phyloP scores from a whole-genome alignment of 2,888 invertebrate genomes.

The Temnothorax rugatulus region DNA sequence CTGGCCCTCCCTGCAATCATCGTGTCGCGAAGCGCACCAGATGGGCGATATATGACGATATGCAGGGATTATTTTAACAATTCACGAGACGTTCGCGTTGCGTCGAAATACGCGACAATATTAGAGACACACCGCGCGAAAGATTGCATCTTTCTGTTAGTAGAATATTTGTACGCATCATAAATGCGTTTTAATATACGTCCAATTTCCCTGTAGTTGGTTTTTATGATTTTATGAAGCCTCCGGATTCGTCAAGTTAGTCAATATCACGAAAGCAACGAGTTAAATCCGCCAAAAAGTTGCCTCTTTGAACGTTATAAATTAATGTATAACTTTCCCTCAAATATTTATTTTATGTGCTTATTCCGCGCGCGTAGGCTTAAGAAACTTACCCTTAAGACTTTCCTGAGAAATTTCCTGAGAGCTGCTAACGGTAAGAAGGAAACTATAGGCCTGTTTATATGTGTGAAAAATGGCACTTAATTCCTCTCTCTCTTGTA shows the following conservation, averaged over 20 bases:
- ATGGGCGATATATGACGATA: background rate
- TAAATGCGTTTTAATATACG: background rate
- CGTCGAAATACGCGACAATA: background rate
- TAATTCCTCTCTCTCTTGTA: background rate
- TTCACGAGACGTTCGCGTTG: background rate
- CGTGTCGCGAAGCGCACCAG: background rate
- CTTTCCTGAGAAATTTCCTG: background rate
- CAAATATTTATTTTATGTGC: background rate
- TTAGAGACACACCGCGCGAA: background rate
- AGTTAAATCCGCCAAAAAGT: background rate
- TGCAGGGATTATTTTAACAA: background rate
- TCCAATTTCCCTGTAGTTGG: background rate
- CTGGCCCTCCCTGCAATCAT: background rate
- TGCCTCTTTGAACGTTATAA: background rate
- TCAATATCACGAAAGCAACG: background rate
- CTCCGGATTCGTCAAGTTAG: background rate
- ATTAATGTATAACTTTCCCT: background rate
- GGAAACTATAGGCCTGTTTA: too few relatives aligned
- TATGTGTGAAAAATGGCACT: background rate
- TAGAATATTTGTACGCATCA: background rate
- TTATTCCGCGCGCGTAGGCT: background rate
- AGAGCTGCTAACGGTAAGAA: background rate
- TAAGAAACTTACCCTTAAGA: background rate
- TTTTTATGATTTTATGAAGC: background rate
- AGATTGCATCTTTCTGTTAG: conserved; percentile 15